Percentiles rank a stretch among this genome's conserved stretches.
Conservation (phyloP, 2,113 vertebrate genomes). For the Ageneiosus marmoratus region DNA sequence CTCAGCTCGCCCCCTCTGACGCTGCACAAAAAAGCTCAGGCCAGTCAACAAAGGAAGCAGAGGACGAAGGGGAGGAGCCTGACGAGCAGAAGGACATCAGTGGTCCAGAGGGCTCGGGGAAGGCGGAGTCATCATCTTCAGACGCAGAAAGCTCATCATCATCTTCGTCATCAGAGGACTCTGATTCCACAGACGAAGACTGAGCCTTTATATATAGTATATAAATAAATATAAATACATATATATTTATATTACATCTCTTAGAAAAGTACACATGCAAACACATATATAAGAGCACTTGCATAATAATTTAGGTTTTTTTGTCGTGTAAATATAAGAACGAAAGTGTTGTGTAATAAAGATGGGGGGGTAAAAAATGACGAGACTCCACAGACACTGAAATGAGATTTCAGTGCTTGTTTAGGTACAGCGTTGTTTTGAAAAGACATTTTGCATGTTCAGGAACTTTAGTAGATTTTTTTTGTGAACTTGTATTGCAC, state of each 20-base stretch:
- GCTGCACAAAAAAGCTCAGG: slow-evolving; percentile 43
- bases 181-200: slow-evolving; percentile 94
- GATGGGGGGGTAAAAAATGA: slow-evolving; percentile 52
- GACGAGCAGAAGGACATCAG: slow-evolving; percentile 85
- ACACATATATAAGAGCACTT: slow-evolving; percentile 84
- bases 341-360: slow-evolving; percentile 92
- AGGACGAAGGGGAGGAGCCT: slow-evolving; percentile 66
- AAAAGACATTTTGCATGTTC: slow-evolving; percentile 97
- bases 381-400: slow-evolving; percentile 77
- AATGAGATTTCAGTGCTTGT: slow-evolving; percentile 91
- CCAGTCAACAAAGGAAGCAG: slow-evolving; percentile 54
- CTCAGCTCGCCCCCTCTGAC: slow-evolving; percentile 60
- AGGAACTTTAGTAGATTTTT: slow-evolving; percentile 84
- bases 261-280: slow-evolving; percentile 78
- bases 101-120: slow-evolving; percentile 93
- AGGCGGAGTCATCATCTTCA: slow-evolving; percentile 89
- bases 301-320: slow-evolving; percentile 76
- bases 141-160: slow-evolving; percentile 89
- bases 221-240: slow-evolving; percentile 72
- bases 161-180: slow-evolving; percentile 80
- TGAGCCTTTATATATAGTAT: slow-evolving; percentile 73
- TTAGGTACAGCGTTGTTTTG: slow-evolving; percentile 96
- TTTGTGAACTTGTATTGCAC: slow-evolving; percentile 93
- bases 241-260: slow-evolving; percentile 72
- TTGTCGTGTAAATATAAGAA: slow-evolving; percentile 93